Base-by-base conservation (phyloP, 1,140 invertebrate genomes). In the Drosophila equinoxialis region DNA sequence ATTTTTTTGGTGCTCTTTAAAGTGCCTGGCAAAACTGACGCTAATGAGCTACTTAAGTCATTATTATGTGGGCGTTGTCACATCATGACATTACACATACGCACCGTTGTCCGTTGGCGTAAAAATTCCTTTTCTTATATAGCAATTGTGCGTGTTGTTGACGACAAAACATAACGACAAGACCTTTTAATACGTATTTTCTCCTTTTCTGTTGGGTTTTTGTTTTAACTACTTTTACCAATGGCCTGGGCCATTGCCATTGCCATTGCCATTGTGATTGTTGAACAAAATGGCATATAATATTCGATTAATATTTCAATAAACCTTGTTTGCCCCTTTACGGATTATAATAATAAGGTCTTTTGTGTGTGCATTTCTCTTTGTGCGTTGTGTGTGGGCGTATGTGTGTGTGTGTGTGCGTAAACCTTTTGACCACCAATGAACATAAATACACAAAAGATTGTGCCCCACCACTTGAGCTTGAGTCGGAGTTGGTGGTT, bases 21-120 rank as follows among this genome's bases (percentile, higher is more conserved):
- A 87, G 77, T 74, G 65, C 55, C 37, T 54, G 58, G 63, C 51
- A 66, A 87, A 77, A 71, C 60, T 67, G 80, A 89, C 84, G 84
- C 84, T 89, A 89, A 89, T 89, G 84, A 89, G 84, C 84, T 89
- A 89, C 84, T 89, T 89, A 81, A 78, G 85, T 78, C 85, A 82
- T 89, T 89, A 89, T 81, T 78, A 59, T 66, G 70, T 70, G 77
- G 63, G 65, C 54, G 69, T 66, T 66, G 59, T 58, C 74, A 85
- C 71, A 77, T 85, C 70, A 78, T 89, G 68, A 76, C 48, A 72
- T 77, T 71, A 87, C 84, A 89, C 84, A 87, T 74, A 89, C 80
- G 80, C 80, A 71, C 48, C 59, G 77, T 80, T 71, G 73, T 55
- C 55, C 20, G 48, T 30, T 57, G 72, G 14, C 14, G 35, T 3